These are phyloP conservation scores for Saimiri boliviensis DNA, from an alignment of 2,113 vertebrate genomes.

Conservation along the genomic window DNA sequence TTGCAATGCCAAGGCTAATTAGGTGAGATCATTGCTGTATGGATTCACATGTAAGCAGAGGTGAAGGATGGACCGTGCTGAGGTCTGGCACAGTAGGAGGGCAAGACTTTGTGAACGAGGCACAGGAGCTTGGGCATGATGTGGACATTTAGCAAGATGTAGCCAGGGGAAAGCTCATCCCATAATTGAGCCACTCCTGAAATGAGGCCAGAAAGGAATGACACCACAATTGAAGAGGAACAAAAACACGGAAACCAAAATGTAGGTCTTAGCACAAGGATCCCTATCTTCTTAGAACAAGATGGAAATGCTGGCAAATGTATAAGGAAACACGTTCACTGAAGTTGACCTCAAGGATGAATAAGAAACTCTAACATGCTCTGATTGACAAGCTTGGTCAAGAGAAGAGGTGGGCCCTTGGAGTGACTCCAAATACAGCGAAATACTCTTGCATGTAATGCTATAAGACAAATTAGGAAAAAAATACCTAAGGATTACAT, in stretches of 20 bases:
- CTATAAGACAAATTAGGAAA: not conserved
- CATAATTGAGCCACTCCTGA: not conserved
- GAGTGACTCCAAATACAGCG: not conserved
- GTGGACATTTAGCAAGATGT: not conserved
- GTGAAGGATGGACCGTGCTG: fast-evolving
- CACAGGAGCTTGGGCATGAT: not conserved
- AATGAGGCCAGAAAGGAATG: not conserved
- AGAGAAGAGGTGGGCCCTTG: not conserved
- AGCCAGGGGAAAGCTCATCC: not conserved
- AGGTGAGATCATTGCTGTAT: not conserved
- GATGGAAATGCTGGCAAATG: not conserved
- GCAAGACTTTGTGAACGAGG: not conserved
- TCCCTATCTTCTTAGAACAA: not conserved
- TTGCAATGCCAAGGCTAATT: too few species aligned
- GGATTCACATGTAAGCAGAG: too few species aligned
- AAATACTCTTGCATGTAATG: not conserved
- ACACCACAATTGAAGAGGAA: not conserved
- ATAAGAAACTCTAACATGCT: not conserved
- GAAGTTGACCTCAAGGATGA: not conserved
- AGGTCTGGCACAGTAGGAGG: not conserved
- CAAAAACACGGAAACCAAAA: not conserved
- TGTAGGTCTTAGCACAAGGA: not conserved
- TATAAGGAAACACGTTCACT: not conserved
- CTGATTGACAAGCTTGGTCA: not conserved
- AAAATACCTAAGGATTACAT: not conserved